phyloP scores from a whole-genome alignment of 2,113 vertebrate genomes.

The Sciurus niger region DNA sequence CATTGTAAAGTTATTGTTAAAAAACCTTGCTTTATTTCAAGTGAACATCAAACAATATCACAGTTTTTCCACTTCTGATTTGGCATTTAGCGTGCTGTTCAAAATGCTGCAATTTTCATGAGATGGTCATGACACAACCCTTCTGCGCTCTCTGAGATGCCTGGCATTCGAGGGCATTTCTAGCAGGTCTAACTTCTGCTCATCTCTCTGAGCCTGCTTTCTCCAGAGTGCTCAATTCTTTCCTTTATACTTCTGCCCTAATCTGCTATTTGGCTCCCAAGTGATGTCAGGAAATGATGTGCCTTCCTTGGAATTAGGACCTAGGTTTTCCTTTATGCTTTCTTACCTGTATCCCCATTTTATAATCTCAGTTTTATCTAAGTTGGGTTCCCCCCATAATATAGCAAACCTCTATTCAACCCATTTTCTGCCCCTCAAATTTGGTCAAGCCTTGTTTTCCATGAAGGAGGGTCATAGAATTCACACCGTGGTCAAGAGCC shows the following conservation, averaged over 20 bases:
- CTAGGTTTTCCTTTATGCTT: not conserved
- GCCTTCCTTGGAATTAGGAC: not conserved
- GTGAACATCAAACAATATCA: not conserved
- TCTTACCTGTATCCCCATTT: not conserved
- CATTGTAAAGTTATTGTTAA: not conserved
- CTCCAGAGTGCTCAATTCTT: not conserved
- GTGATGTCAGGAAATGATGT: not conserved
- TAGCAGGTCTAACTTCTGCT: not conserved
- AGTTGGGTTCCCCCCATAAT: too few relatives aligned
- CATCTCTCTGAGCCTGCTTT: not conserved
- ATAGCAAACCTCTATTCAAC: not conserved
- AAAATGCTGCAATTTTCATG: not conserved
- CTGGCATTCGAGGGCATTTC: not conserved
- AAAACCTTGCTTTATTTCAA: not conserved
- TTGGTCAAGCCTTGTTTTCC: not conserved
- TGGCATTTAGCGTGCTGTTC: not conserved
- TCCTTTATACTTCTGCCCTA: not conserved
- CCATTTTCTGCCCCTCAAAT: not conserved
- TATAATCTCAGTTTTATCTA: not conserved
- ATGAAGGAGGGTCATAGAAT: not conserved
- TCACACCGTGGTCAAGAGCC: not conserved
- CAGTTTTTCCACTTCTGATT: not conserved
- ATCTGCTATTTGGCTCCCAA: not conserved
- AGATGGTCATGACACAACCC: not conserved
- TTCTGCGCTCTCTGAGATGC: not conserved